A percentile compares a stretch with the other conserved stretches of the same genome.
Conservation (phyloP, 2,113 vertebrate genomes). For the Phalacrocorax brasilianus region DNA sequence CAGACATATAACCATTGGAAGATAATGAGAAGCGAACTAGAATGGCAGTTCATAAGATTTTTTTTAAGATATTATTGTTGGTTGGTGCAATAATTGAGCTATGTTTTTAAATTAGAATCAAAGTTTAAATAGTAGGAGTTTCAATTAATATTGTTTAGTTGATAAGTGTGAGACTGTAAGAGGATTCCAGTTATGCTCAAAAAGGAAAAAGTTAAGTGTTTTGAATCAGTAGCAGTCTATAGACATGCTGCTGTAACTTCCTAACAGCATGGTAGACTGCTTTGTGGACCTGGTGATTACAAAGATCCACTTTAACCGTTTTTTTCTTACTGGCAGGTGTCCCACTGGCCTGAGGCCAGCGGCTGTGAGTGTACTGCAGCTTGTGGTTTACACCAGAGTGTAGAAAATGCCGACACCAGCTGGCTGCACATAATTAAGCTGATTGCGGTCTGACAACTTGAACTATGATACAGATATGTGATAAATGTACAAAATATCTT, state of each 20-base stretch:
- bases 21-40: not conserved
- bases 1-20: not conserved
- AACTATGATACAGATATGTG: slow-evolving; percentile 61
- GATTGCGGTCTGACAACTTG: slow-evolving; percentile 70
- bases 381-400: slow-evolving; percentile 68
- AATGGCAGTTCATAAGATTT: not conserved
- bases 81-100: not conserved
- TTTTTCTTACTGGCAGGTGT: slow-evolving; percentile 73
- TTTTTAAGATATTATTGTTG: not conserved
- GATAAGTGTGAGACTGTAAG: not conserved
- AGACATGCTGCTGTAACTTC: slow-evolving; percentile 39
- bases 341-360: slow-evolving; percentile 71
- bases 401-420: slow-evolving; percentile 68
- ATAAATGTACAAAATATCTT: slow-evolving; percentile 57
- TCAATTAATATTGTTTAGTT: not conserved
- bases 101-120: not conserved
- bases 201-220: not conserved
- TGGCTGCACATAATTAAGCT: slow-evolving; percentile 75
- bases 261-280: slow-evolving; percentile 47
- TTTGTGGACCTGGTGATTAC: slow-evolving; percentile 65
- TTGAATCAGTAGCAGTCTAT: slow-evolving; percentile 17
- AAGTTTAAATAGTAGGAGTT: not conserved
- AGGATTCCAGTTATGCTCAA: not conserved
- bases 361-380: slow-evolving; percentile 61
- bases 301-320: slow-evolving; percentile 72